Percentiles rank a stretch among this genome's conserved stretches.
phyloP scores from a whole-genome alignment of 2,113 vertebrate genomes.

The Apeltes quadracus region DNA sequence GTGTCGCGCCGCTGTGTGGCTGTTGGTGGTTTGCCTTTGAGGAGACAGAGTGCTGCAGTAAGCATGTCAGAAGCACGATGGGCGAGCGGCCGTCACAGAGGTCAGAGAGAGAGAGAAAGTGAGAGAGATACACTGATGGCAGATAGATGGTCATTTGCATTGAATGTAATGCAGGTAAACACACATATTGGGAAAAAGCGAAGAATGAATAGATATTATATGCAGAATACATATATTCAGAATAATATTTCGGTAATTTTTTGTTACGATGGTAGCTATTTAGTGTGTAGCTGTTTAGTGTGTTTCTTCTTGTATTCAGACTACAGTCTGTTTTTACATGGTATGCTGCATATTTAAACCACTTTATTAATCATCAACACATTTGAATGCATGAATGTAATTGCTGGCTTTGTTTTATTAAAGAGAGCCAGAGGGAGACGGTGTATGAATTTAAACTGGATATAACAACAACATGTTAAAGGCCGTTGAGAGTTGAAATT shows the following conservation, averaged over 20 bases:
- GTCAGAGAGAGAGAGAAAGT: slow-evolving; percentile 10
- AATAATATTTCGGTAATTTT: not conserved
- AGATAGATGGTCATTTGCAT: not conserved
- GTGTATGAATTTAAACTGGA: not conserved
- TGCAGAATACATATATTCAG: not conserved
- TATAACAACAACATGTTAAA: slow-evolving; percentile 29
- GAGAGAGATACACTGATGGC: not conserved
- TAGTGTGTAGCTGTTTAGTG: not conserved
- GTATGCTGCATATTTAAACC: not conserved
- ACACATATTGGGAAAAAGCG: not conserved
- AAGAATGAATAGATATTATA: not conserved
- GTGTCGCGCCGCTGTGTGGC: slow-evolving; percentile 5
- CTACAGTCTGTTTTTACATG: not conserved
- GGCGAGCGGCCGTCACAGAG: slow-evolving; percentile 25
- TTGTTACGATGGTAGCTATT: not conserved
- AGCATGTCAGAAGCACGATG: slow-evolving; percentile 45
- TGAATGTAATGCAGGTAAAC: not conserved
- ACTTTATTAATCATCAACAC: not conserved
- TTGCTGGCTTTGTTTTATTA: not conserved
- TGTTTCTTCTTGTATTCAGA: not conserved
- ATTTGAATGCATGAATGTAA: not conserved
- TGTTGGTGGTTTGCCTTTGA: slow-evolving; percentile 53
- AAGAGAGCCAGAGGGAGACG: not conserved
- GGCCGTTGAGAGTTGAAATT: slow-evolving; percentile 28
- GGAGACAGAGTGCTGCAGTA: slow-evolving; percentile 51